Conservation (phyloP, 2,113 vertebrate genomes). For the Marcusenius ussheri region DNA sequence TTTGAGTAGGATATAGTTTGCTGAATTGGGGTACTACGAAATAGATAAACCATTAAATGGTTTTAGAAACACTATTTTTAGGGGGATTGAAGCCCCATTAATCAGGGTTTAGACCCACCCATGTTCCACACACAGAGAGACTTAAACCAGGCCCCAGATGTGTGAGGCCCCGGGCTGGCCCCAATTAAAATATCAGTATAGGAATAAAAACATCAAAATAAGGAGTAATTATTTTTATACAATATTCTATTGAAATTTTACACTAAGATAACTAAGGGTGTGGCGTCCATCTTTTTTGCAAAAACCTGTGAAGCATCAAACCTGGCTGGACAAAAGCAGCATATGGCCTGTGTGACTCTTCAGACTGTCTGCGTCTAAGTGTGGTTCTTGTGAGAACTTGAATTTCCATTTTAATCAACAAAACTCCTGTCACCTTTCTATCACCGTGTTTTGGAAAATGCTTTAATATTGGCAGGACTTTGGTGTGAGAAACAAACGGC, state of each 20-base stretch:
- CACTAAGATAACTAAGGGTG: background rate
- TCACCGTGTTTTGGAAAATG: background rate
- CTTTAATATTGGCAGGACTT: constrained; percentile 54
- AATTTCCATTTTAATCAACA: background rate
- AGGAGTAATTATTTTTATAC: background rate
- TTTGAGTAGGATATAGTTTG: background rate
- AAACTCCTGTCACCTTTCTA: background rate
- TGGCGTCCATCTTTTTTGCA: background rate
- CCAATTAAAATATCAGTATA: background rate
- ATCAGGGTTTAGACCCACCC: background rate
- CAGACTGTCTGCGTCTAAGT: background rate
- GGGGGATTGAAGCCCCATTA: background rate
- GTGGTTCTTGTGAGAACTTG: background rate
- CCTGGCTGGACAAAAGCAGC: background rate
- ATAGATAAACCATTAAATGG: background rate
- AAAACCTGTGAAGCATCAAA: background rate
- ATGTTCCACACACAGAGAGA: too few species aligned
- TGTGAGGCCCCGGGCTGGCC: background rate
- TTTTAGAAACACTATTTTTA: background rate
- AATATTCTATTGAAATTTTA: background rate
- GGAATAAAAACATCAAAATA: background rate
- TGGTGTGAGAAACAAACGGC: constrained; percentile 47
- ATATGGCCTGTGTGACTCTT: background rate
- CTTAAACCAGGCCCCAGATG: background rate
- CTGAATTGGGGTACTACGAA: background rate